Conservation (phyloP, 2,113 vertebrate species). For the Oncorhynchus gorbuscha region DNA sequence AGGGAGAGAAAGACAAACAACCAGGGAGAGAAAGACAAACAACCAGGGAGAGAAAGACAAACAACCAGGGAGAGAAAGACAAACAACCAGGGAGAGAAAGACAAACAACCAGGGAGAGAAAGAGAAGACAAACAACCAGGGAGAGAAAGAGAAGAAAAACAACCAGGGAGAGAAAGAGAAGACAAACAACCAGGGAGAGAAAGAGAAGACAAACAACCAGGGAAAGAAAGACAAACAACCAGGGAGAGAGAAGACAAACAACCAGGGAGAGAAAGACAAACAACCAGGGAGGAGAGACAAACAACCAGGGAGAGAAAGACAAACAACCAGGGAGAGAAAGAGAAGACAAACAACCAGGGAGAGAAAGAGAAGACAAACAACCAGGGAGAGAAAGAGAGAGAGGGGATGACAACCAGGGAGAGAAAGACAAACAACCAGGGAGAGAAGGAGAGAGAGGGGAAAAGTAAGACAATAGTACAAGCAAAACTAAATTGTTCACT, state of each 20-base stretch:
- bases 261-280: fast-evolving
- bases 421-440: too few relatives aligned
- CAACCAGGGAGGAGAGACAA: neutral
- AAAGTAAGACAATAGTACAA: too few relatives aligned
- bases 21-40: neutral
- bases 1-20: too few relatives aligned
- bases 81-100: too few relatives aligned
- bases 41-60: neutral
- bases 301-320: neutral
- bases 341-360: neutral
- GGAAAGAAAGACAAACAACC: neutral
- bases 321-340: neutral
- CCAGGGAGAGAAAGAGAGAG: constrained; percentile 13
- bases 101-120: neutral
- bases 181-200: neutral
- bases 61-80: neutral
- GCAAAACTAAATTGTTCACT: too few relatives aligned
- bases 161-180: neutral
- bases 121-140: neutral
- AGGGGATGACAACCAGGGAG: constrained; percentile 23
- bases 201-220: neutral
- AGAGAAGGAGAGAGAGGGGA: too few relatives aligned
- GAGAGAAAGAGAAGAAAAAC: neutral
- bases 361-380: neutral
- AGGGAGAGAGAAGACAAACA: neutral